A percentile compares a stretch with the other conserved stretches of the same genome.
Conservation (phyloP, 2,888 invertebrate genomes). For the Idaea aversata region DNA sequence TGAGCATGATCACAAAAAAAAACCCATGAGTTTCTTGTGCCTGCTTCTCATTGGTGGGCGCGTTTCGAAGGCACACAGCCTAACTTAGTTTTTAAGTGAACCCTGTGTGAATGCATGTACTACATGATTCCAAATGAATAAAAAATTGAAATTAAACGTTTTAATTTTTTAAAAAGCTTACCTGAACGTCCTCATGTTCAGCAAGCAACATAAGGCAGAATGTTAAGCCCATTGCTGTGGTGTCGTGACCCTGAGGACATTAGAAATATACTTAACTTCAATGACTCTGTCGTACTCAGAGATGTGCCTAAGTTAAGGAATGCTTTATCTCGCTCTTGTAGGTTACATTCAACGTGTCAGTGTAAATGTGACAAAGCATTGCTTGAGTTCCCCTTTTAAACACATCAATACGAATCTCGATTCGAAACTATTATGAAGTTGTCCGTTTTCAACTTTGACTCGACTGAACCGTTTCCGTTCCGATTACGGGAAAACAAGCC, state of each 20-base stretch:
- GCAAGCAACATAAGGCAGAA: slow-evolving; percentile 70
- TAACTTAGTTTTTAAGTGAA: too few species aligned
- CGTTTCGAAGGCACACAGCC: too few species aligned
- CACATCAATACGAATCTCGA: neutral
- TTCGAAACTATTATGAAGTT: neutral
- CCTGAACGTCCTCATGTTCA: slow-evolving; percentile 46
- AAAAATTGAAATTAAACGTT: neutral
- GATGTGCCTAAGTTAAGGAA: neutral
- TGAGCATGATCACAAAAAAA: too few species aligned
- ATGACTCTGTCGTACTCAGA: neutral
- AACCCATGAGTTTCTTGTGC: too few species aligned
- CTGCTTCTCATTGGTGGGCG: too few species aligned
- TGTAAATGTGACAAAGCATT: neutral
- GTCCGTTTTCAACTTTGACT: neutral
- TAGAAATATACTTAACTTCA: neutral
- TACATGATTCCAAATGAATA: neutral
- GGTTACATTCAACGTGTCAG: neutral
- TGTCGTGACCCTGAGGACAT: slow-evolving; percentile 74
- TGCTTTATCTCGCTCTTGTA: neutral
- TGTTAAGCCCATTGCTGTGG: slow-evolving; percentile 65
- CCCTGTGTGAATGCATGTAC: too few species aligned
- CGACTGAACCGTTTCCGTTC: too few species aligned
- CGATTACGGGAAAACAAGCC: too few species aligned
- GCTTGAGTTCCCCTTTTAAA: too few species aligned
- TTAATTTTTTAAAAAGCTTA: slow-evolving; percentile 15